These are phyloP conservation scores for Mamestra brassicae DNA, from an alignment of 2,888 invertebrate genomes.

Conservation along the genomic window DNA sequence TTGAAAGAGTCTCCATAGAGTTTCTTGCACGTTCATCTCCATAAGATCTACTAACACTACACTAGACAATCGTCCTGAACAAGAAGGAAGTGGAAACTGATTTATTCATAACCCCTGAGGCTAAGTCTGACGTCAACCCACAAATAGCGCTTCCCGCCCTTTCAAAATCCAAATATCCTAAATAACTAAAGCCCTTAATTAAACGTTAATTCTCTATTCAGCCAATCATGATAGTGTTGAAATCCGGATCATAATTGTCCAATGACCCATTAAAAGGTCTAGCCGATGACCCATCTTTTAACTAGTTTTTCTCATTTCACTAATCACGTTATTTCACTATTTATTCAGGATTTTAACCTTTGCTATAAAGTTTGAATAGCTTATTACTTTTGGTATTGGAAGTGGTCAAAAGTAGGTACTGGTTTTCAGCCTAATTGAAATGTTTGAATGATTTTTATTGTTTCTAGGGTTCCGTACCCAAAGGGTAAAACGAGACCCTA, in stretches of 20 bases:
- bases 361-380: neutral
- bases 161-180: conserved; percentile 7
- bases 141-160: neutral
- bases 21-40: too few relatives aligned
- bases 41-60: too few relatives aligned
- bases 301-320: neutral
- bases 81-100: neutral
- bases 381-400: neutral
- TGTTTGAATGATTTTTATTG: neutral
- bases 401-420: neutral
- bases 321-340: neutral
- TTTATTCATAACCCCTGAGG: neutral
- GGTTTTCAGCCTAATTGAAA: neutral
- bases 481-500: too few relatives aligned
- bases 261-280: conserved; percentile 6
- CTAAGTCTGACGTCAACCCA: neutral
- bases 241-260: neutral
- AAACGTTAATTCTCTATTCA: neutral
- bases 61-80: too few relatives aligned
- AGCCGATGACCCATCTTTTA: neutral
- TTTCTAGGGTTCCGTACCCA: neutral
- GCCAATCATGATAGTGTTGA: conserved; percentile 12
- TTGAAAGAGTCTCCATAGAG: too few relatives aligned
- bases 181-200: conserved; percentile 18
- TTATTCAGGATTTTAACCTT: conserved; percentile 2